Evolutionary conservation across 2,113 vertebrate genomes (phyloP).

Genomic region (Dendropsophus ebraccatus): DNA sequence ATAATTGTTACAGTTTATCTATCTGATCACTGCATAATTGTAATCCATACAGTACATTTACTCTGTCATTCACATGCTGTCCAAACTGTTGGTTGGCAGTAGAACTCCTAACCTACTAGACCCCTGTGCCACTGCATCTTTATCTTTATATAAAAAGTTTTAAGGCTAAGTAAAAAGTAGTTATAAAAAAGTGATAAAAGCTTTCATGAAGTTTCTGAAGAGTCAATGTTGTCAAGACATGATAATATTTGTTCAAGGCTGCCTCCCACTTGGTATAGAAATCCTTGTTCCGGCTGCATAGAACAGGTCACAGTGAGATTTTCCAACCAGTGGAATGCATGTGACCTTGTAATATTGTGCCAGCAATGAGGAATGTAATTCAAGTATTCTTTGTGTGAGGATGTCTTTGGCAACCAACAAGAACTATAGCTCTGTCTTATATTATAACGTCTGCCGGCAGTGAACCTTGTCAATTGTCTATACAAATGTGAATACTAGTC

Average conservation of each 20-base stretch:
- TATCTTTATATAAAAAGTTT: not conserved
- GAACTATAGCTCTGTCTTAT: conserved; percentile 25
- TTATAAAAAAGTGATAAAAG: no score
- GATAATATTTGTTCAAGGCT: conserved; percentile 57
- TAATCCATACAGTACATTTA: no score
- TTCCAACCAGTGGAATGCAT: conserved; percentile 42
- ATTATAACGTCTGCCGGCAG: conserved; percentile 5
- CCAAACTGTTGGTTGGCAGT: not conserved
- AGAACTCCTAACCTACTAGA: not conserved
- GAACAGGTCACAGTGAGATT: conserved; percentile 46
- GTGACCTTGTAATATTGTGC: conserved; percentile 50
- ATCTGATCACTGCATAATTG: no score
- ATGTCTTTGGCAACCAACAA: conserved; percentile 41
- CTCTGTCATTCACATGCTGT: not conserved
- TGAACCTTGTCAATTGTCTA: conserved; percentile 41
- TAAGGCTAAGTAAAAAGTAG: not conserved
- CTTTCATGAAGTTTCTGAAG: conserved; percentile 25
- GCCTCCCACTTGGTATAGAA: conserved; percentile 31
- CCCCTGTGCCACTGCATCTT: not conserved
- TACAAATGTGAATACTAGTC: conserved; percentile 31
- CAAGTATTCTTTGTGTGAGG: conserved; percentile 46
- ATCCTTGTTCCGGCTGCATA: conserved; percentile 50
- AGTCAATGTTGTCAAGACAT: conserved; percentile 34
- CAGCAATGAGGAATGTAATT: conserved; percentile 47
- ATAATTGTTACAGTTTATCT: no score